Evolutionary conservation across 2,888 invertebrate species (phyloP).

Genomic region (Sclerodermus sp.): DNA sequence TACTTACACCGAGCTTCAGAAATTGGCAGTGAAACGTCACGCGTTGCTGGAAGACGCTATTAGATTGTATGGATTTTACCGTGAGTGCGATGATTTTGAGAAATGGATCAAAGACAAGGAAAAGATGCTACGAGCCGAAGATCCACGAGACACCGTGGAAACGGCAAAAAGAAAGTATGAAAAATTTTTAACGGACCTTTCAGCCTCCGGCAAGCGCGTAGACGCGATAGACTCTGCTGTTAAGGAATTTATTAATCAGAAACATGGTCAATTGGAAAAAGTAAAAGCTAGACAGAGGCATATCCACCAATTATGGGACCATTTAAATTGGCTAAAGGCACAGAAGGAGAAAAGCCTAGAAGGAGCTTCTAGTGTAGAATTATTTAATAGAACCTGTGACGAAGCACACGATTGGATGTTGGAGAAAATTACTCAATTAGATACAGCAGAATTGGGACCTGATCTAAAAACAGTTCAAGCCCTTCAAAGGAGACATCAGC

Average conservation of each 20-base stretch:
- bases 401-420: conserved; percentile 97
- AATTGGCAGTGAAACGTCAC: conserved; percentile 78
- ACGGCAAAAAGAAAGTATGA: conserved; percentile 94
- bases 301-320: conserved; percentile 87
- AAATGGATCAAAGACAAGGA: conserved; percentile 97
- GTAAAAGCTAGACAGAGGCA: conserved; percentile 77
- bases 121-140: conserved; percentile 79
- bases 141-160: conserved; percentile 85
- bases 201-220: conserved; percentile 88
- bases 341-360: conserved; percentile 90
- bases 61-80: conserved; percentile 88
- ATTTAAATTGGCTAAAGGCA: conserved; percentile 80
- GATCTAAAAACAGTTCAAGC: conserved; percentile 91
- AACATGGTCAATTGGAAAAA: conserved; percentile 85
- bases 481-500: conserved; percentile 86
- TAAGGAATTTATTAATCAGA: conserved; percentile 78
- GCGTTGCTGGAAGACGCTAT: conserved; percentile 90
- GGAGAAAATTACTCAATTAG: conserved; percentile 91
- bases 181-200: conserved; percentile 93
- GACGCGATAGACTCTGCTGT: conserved; percentile 88
- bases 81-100: conserved; percentile 97
- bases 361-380: conserved; percentile 90
- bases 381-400: conserved; percentile 94
- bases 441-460: conserved; percentile 74
- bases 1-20: conserved; percentile 79